Conservation (phyloP, 2,113 vertebrate species). For the Ellobius talpinus region DNA sequence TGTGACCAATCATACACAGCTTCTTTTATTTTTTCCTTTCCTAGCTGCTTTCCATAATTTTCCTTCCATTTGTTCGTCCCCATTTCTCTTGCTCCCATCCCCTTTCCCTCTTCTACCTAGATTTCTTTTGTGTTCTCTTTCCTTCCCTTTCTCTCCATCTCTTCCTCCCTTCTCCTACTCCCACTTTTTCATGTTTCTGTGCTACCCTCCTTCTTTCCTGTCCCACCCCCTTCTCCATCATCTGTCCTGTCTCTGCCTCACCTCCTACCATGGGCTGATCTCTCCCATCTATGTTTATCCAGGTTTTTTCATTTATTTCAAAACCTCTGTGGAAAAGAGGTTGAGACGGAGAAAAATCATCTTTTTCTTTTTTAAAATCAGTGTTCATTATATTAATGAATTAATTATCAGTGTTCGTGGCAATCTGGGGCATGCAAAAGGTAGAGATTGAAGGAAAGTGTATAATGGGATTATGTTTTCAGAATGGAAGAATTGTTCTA, state of each 20-base stretch:
- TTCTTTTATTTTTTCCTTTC: no score
- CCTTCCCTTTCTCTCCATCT: no score
- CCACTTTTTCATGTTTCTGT: background rate
- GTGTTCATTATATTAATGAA: background rate
- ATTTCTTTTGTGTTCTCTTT: no score
- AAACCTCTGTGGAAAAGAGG: background rate
- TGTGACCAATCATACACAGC: background rate
- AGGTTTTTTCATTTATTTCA: background rate
- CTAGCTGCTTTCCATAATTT: background rate
- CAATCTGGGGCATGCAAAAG: background rate
- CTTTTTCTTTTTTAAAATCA: background rate
- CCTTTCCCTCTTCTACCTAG: no score
- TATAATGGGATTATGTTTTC: background rate
- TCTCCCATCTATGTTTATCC: background rate
- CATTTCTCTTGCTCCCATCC: no score
- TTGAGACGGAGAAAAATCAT: background rate
- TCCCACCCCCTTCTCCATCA: fast-evolving
- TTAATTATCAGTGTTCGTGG: background rate
- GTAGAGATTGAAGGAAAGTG: background rate
- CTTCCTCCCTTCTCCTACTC: no score
- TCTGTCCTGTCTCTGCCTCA: background rate
- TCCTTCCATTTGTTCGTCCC: background rate
- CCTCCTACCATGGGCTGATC: no score
- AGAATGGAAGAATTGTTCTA: background rate
- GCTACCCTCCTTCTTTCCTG: background rate